These are phyloP conservation scores for Lutraria lutraria DNA, from an alignment of 2,888 invertebrate genomes.

Conservation along the genomic window DNA sequence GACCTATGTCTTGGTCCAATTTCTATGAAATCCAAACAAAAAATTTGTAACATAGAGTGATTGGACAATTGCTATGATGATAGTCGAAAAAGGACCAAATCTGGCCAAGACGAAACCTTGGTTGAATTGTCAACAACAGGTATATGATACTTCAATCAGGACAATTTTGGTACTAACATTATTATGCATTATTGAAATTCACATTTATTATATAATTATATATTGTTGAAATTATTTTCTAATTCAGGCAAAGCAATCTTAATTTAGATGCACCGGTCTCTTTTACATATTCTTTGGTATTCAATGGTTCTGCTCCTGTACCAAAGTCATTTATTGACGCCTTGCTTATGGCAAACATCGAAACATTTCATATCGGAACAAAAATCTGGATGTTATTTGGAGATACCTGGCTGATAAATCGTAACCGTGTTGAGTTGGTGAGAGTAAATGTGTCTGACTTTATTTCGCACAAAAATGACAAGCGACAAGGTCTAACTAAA, in stretches of 20 bases:
- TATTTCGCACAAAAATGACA: slow-evolving; percentile 14
- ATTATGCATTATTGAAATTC: too few species aligned
- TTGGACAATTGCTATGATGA: too few species aligned
- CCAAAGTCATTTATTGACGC: slow-evolving; percentile 55
- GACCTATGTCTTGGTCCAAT: too few species aligned
- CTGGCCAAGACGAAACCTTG: too few species aligned
- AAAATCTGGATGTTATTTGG: slow-evolving; percentile 55
- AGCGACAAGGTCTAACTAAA: not conserved
- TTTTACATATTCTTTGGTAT: slow-evolving; percentile 72
- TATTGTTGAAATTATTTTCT: slow-evolving; percentile 1
- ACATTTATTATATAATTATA: not conserved
- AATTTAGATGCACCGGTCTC: slow-evolving; percentile 63
- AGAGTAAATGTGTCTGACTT: slow-evolving; percentile 73
- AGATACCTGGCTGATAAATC: slow-evolving; percentile 56
- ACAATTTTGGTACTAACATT: too few species aligned
- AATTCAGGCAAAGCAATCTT: slow-evolving; percentile 48
- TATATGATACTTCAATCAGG: too few species aligned
- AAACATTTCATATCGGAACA: slow-evolving; percentile 45
- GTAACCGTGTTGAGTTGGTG: slow-evolving; percentile 50
- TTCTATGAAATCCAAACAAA: too few species aligned
- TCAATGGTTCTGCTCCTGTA: slow-evolving; percentile 66
- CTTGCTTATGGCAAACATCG: slow-evolving; percentile 43
- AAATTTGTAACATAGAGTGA: too few species aligned
- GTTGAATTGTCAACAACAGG: too few species aligned
- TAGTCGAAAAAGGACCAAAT: not conserved